Base-by-base conservation (phyloP, 1,140 invertebrate genomes). In the Epicauta chinensis region DNA sequence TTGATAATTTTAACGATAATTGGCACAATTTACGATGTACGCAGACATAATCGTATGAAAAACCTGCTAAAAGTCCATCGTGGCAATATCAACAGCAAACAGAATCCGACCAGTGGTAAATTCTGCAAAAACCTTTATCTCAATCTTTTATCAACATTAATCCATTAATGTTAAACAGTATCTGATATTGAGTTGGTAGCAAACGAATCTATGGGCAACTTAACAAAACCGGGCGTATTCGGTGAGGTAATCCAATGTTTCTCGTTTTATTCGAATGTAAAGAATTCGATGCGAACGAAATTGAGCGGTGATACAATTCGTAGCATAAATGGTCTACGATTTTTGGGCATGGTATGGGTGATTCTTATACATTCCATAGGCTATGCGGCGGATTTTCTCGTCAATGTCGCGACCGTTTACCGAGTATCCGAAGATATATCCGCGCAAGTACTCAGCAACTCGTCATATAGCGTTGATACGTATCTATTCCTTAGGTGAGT, bases 281-380 rank as follows among this genome's bases (percentile, higher is more conserved):
- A 65, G 36, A 56, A 36, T 16, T 53, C 60, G 41, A 57, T 70
- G 0, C 70, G 64, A 39, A 68, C 66, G 0, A 64, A 66, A 23
- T 14, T 67, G 1, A 15, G 40, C 3, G 2, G 39, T 0, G 63
- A 71, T 34, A 61, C 65, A 1, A 16, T 76, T 2, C 29, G 57
- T 0, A 15, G 55, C 0, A 68, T 77, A 11, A 73, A 77, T 36
- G 72, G 75, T 0, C 7, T 77, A 3, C 61, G 66, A 54, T 73
- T 75, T 55, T 58, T 75, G 6, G 65, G 68, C 11, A 77, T 77
- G 72, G 10, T 70, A 3, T 77, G 75, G 75, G 70, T 77, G 11
- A 66, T 75, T 4, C 56, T 71, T 43, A 64, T 64, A 4, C 76
- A 78, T 37, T 66, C 68, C 3, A 37, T 72, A 10, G 73, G 66